Evolutionary conservation across 92 coral and sea anemone genomes (phyloP), one percentile per base, ranked within the genome.

Genomic region (Montipora capitata): DNA sequence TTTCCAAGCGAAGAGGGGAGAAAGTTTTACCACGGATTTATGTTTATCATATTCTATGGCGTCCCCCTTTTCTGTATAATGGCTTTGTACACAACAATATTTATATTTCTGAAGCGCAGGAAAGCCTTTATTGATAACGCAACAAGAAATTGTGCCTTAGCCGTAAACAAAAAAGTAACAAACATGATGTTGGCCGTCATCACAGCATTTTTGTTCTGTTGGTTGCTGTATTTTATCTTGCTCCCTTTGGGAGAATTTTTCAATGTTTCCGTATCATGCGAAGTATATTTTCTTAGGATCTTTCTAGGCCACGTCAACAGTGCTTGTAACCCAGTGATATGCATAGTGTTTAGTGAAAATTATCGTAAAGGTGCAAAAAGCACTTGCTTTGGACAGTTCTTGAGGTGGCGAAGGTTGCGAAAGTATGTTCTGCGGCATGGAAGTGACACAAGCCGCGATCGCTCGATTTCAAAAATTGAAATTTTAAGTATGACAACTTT

Each of bases 251-350:
- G 52, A 18, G 86, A 56, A 16, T 54, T 70, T 40, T 69, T 76
- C 78, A 52, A 81, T n/a, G 78, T 40, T 5, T 3, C 68, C 0
- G 3, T 54, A 3, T 41, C 86, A 4, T 81, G 78, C 43, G 78
- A 71, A 10, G 11, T 82, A 18, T 66, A 41, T 14, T 82, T 82
- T 72, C 14, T 82, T 15, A 49, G 87, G 7, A 15, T 71, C 72
- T 82, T 70, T 13, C 15, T 82, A 6, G 79, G 87, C 0, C 87
- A 82, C 38, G 3, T 72, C 0, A 58, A 81, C 68, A 69, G 79
- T 13, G 87, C 87, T 10, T 82, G 87, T 48, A 82, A 82, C 42
- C 87, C 79, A 41, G 48, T 82, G 5, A 82, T 82, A 11, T 71
- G 79, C 9, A 40, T 71, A 3, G 44, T 20, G 10, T 71, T 82